Evolutionary conservation across 2,797 vertebrate species (phyloP), one percentile per base, ranked within the genome.

Genomic region (Tenualosa thibaudeaui): DNA sequence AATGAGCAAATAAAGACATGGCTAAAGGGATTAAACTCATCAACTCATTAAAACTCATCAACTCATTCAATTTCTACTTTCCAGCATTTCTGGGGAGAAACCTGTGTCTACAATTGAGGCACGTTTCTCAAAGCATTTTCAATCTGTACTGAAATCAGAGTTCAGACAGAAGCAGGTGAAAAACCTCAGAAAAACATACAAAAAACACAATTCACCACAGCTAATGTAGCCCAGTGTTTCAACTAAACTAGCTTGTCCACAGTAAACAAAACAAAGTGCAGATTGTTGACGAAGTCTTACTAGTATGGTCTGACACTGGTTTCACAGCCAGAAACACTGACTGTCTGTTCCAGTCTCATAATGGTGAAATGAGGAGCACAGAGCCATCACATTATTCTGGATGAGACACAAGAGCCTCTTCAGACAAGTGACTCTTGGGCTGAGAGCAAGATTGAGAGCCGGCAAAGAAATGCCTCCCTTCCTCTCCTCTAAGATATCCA

Each of bases 401-500:
- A 78, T 78, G 71, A 78, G 3, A 78, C 37, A 78, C 37, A 46
- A 78, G 71, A 78, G 71, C 37, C 71, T 78, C 71, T 78, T 78
- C 37, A 78, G 37, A 78, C 26, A 17, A 78, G 71, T 78, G 71
- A 78, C 71, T 78, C 71, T 78, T 37, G 15, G 40, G 71, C 71
- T 78, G 71, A 78, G 71, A 78, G 37, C 71, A 46, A 40, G 15
- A 46, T 17, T 22, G 71, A 78, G 71, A 43, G 71, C 17, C 7
- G 37, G 17, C 71, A 78, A 78, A 78, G 26, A n/a, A 68, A 68
- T 31, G 40, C 15, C 15, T 19, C 37, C 17, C 5, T 5, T 78
- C 71, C 40, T 78, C 37, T 19, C 17, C 71, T 78, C 40, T 46
- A 3, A 15, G 40, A 31, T 31, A 75, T 9, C 37, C 58, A 9